Evolutionary conservation across 30 jellyfish, hydroid and myxozoan genomes (phyloP).

Genomic region (Turritopsis rubra): DNA sequence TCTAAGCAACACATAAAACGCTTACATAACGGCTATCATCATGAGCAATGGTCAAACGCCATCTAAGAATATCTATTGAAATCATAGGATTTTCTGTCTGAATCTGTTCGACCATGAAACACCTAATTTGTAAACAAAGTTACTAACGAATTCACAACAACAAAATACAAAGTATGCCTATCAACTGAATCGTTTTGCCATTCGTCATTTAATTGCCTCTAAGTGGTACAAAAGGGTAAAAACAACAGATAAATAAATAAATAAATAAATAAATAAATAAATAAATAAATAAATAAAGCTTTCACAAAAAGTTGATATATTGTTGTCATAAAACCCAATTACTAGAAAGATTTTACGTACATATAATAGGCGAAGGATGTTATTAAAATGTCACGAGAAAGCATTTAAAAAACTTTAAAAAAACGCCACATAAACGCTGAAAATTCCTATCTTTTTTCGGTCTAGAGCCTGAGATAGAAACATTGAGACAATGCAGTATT

Average conservation of each 20-base stretch:
- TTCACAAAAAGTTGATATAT: background rate
- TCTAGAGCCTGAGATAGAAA: background rate
- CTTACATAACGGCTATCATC: background rate
- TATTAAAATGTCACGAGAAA: background rate
- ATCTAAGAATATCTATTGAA: background rate
- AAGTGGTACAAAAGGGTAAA: no score
- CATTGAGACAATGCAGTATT: no score
- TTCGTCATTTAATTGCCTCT: no score
- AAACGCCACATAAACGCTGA: background rate
- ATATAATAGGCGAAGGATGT: background rate
- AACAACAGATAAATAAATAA: no score
- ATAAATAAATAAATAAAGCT: no score
- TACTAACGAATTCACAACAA: background rate
- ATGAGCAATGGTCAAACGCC: background rate
- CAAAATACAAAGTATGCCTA: background rate
- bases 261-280: no score
- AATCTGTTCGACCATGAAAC: background rate
- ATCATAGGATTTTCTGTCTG: background rate
- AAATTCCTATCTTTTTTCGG: background rate
- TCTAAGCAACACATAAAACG: background rate
- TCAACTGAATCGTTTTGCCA: background rate
- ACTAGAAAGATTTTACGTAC: background rate
- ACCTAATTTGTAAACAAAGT: background rate
- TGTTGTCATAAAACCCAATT: background rate
- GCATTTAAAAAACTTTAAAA: no score